phyloP scores from a whole-genome alignment of 1,140 invertebrate genomes.

The Camponotus pennsylvanicus region DNA sequence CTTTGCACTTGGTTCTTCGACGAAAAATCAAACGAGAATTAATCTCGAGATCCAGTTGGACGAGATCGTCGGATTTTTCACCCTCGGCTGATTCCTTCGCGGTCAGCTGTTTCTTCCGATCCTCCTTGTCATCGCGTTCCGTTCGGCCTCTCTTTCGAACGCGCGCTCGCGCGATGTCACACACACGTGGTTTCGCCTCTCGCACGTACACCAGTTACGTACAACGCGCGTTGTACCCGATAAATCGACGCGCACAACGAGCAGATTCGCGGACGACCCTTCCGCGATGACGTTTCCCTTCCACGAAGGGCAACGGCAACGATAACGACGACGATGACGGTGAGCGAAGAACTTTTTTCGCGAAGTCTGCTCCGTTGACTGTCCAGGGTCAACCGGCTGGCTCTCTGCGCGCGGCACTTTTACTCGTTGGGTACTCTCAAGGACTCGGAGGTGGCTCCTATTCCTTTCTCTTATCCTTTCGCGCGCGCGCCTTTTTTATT shows the following conservation, averaged over 20 bases:
- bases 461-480: slow-evolving; percentile 86
- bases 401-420: slow-evolving; percentile 82
- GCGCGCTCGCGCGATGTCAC: slow-evolving; percentile 21
- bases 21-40: slow-evolving; percentile 1
- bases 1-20: slow-evolving; percentile 55
- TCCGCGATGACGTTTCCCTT: neutral
- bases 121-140: slow-evolving; percentile 26
- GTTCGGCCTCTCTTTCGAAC: neutral
- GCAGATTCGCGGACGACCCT: slow-evolving; percentile 11
- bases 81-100: neutral
- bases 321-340: neutral
- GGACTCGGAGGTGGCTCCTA: slow-evolving; percentile 84
- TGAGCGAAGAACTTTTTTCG: slow-evolving; percentile 73
- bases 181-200: slow-evolving; percentile 43
- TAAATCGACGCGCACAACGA: neutral
- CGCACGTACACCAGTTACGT: neutral
- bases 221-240: neutral
- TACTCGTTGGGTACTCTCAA: slow-evolving; percentile 84
- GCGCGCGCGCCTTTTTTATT: slow-evolving; percentile 82
- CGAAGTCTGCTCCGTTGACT: slow-evolving; percentile 75
- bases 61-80: neutral
- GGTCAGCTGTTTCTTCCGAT: slow-evolving; percentile 43
- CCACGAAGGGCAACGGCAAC: neutral
- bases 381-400: slow-evolving; percentile 85
- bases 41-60: neutral